Evolutionary conservation across 1,140 invertebrate species (phyloP).

Genomic region (Stenopsyche tienmushanensis): DNA sequence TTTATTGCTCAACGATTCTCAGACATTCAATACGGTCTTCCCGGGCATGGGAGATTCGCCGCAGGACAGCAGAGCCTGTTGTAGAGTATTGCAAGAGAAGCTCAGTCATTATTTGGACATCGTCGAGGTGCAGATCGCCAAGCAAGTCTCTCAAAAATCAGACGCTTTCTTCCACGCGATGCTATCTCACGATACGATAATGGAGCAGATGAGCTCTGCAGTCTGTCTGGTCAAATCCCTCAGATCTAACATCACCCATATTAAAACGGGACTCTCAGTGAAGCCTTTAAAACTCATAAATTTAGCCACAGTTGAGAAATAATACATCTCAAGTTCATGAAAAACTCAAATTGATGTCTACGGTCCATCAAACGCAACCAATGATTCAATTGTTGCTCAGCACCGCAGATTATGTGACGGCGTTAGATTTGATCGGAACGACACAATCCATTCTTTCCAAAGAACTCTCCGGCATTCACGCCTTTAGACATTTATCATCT

Average conservation of each 20-base stretch:
- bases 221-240: constrained; percentile 76
- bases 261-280: constrained; percentile 78
- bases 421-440: constrained; percentile 93
- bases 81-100: constrained; percentile 59
- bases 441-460: constrained; percentile 92
- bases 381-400: constrained; percentile 94
- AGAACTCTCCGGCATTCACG: constrained; percentile 87
- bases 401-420: constrained; percentile 96
- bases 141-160: constrained; percentile 94
- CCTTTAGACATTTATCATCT: constrained; percentile 92
- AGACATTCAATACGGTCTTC: constrained; percentile 88
- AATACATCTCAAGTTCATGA: constrained; percentile 67
- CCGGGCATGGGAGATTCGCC: constrained; percentile 56
- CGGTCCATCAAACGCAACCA: constrained; percentile 96
- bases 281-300: constrained; percentile 78
- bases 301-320: constrained; percentile 61
- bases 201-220: constrained; percentile 85
- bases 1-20: constrained; percentile 78
- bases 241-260: constrained; percentile 65
- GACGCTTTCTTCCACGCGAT: constrained; percentile 96
- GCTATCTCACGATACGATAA: constrained; percentile 91
- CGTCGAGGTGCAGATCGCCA: constrained; percentile 93
- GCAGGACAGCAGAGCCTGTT: constrained; percentile 49
- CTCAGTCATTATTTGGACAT: constrained; percentile 94
- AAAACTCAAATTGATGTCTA: constrained; percentile 89